Evolutionary conservation across 2,888 invertebrate genomes (phyloP), one percentile per base, ranked within the genome.

Genomic region (Blastobasis adustella): DNA sequence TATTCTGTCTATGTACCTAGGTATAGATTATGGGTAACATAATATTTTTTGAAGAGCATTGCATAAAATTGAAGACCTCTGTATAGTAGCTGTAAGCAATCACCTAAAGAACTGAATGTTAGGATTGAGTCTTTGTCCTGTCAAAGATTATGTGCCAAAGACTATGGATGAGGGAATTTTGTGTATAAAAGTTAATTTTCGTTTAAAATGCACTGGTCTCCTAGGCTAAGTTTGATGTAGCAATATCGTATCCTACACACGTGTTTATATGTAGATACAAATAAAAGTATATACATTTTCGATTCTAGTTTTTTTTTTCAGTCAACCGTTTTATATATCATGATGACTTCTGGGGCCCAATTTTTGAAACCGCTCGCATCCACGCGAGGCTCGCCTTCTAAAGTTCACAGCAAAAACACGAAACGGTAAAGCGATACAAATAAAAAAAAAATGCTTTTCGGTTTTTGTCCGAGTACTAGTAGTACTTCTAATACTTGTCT

Each of bases 121-220:
- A 69, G 70, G 73, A 71, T 79, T 69, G 77, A 83, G 86, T 88
- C 88, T 88, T 88, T 86, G 88, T 78, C 74, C 70, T 68, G 58
- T 85, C 88, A 87, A 88, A 88, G 88, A 88, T 82, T 76, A 73
- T 80, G 88, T 88, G 88, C 88, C 88, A 88, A 88, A 88, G 88
- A 88, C 86, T 85, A 79, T 72, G 71, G 73, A 76, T 76, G 81
- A 78, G 63, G 76, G 76, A 70, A 73, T 73, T n/a, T 65, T 72
- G 68, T 75, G 67, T 76, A 74, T 23, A 71, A 71, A 73, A 62
- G 58, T 60, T 66, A 64, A 65, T 61, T 67, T 76, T 72, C 70
- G 75, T 76, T 76, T 82, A 77, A 42, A 47, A 76, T 72, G 83
- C 87, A 85, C 86, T 86, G 85, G 86, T 86, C 86, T 86, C 83